These are phyloP conservation scores for Myrmecobius fasciatus DNA, from an alignment of 2,113 vertebrate genomes.

Conservation along the genomic window DNA sequence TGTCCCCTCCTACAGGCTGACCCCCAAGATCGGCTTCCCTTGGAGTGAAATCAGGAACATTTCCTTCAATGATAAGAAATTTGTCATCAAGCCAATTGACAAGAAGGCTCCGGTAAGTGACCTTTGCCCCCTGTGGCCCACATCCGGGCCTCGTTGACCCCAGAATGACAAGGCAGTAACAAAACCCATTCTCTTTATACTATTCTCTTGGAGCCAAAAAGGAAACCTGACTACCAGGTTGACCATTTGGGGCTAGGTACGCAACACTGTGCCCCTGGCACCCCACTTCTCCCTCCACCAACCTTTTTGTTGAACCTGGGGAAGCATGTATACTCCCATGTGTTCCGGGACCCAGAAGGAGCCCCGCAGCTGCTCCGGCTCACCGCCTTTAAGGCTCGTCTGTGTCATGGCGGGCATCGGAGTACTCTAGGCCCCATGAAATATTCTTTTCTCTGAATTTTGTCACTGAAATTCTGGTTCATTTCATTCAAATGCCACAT, in stretches of 20 bases:
- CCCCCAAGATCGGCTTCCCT: constrained; percentile 98
- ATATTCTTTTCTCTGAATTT: not conserved
- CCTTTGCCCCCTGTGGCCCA: not conserved
- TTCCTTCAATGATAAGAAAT: constrained; percentile 99
- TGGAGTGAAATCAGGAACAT: constrained; percentile 99
- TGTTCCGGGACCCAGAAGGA: not conserved
- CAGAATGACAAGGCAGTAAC: not conserved
- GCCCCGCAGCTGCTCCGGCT: not conserved
- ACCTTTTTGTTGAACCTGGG: not conserved
- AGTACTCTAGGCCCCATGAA: not conserved
- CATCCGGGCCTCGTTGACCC: not conserved
- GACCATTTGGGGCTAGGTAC: not conserved
- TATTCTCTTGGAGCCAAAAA: not conserved
- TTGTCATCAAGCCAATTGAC: constrained; percentile 98
- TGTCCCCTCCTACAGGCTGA: constrained; percentile 87
- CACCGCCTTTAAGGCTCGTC: not conserved
- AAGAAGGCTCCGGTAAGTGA: constrained; percentile 95
- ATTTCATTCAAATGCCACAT: not conserved
- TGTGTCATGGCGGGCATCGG: not conserved
- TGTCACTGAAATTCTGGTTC: not conserved
- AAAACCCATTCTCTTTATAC: not conserved
- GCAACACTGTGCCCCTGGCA: not conserved
- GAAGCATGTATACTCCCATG: not conserved
- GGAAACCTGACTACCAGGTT: too few relatives aligned
- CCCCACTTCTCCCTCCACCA: too few relatives aligned